Base-by-base conservation (phyloP, 2,797 vertebrate genomes). In the Triplophysa yarkandensis region DNA sequence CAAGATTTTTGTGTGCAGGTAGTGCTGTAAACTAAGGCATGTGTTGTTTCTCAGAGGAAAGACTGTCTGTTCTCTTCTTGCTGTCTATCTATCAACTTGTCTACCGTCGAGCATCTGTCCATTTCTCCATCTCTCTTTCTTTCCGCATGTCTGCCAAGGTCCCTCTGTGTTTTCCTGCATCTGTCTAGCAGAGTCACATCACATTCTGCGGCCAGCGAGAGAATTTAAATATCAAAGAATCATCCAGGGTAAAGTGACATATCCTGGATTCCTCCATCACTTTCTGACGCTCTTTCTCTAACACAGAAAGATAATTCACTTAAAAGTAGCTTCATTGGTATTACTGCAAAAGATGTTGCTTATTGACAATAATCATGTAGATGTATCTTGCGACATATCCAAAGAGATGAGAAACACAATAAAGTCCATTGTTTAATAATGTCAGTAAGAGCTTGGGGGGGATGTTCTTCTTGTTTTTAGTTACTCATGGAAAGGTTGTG, bases 211-310 rank as follows among this genome's bases (percentile, higher is more conserved):
- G 2, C 28, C 36, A 43, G 44, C 44, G 61, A 39, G n/a, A 8
- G 36, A 68, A 57, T 77, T 54, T 48, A 74, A 77, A 70, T 44
- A 70, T 71, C 76, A 81, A 75, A 50, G 39, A 27, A 28, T 41
- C 61, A 70, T 57, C 21, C 48, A 44, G 44, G 44, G 43, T 39
- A 32, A 78, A 55, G 14, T 48, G 48, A 44, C 58, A 57, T 62
- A 6, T 19, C 57, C 39, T 57, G 65, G 63, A 68, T 34, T 16
- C 16, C 17, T 36, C 5, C 50, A 16, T 21, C 23, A 23, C 48
- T 41, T 28, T 65, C 21, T 43, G 11, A 13, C 10, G 52, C 13
- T 30, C 44, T 62, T 2, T 44, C 25, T 27, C 13, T n/a, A 5
- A 32, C 27, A n/a, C 41, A 43, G 43, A 46, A 25, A 57, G 25